phyloP scores from a whole-genome alignment of 2,113 vertebrate species.

The Oostethus manadensis region DNA sequence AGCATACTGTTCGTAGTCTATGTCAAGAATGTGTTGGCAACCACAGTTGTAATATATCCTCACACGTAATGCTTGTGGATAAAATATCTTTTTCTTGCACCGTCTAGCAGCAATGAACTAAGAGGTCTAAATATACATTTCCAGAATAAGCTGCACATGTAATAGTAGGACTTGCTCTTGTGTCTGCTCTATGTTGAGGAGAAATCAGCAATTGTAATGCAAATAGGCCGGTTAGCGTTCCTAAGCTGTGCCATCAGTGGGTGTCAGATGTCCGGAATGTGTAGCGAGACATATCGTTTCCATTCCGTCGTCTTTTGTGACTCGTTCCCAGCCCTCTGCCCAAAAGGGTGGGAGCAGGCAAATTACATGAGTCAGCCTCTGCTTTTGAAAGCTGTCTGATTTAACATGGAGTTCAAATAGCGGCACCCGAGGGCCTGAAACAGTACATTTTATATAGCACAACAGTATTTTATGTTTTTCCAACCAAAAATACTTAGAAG shows the following conservation, averaged over 20 bases:
- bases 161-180: background rate
- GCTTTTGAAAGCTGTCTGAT: constrained; percentile 9
- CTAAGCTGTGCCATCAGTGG: constrained; percentile 1
- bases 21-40: background rate
- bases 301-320: constrained; percentile 8
- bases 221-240: background rate
- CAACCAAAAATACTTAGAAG: background rate
- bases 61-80: background rate
- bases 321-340: background rate
- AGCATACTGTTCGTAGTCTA: background rate
- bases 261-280: constrained; percentile 50
- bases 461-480: background rate
- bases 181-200: background rate
- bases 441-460: no score
- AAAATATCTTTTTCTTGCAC: background rate
- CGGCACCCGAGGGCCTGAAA: background rate
- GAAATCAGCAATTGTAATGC: background rate
- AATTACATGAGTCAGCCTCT: constrained; percentile 30
- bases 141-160: background rate
- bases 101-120: background rate
- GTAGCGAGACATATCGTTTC: constrained; percentile 36
- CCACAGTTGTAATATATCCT: background rate
- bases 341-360: constrained; percentile 21
- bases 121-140: background rate
- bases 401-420: background rate